Evolutionary conservation across 2,113 vertebrate genomes (phyloP), one percentile per base, ranked within the genome.

Genomic region (Oncorhynchus mykiss): DNA sequence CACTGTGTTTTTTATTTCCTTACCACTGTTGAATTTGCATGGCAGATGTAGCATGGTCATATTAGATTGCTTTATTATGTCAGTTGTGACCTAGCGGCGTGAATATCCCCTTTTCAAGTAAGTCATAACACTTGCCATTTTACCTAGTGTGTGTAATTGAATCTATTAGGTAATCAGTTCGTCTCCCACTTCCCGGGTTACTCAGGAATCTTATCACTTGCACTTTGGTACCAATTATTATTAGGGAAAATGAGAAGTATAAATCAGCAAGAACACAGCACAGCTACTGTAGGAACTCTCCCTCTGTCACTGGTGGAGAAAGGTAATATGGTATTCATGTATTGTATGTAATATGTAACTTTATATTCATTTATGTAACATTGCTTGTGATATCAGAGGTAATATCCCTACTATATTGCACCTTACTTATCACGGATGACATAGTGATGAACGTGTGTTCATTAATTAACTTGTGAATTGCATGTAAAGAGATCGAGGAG

Each of bases 131-230:
- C 4, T 70, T 48, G 18, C 31, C 39, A 45, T 45, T 18, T 16
- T 39, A 9, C 39, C 12, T 54, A 13, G 20, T 22, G 31, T 54
- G 5, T 64, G 12, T 29, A 34, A 48, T 57, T 72, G 81, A 77
- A 77, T 79, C 71, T 48, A 82, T 82, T 72, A 45, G 27, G 27
- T 76, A 4, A 25, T 85, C 76, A 69, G 73, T 11, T 11, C 9
- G 0, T 3, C 54, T 76, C 75, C 62, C 74, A 74, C 70, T 78
- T 73, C 48, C 66, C 66, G 11, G 6, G 79, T 51, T 49, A 82
- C 80, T 90, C 92, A 93, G 7, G 78, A 54, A 48, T 82, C 81
- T 90, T 93, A 93, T 93, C 91, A 86, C 39, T 70, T 92, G 92
- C 77, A 88, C 92, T 92, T 93, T 93, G 93, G 67, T 86, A 85